A percentile compares a stretch with the other conserved stretches of the same genome.
phyloP scores from a whole-genome alignment of 2,113 vertebrate genomes.

The Herpetotheres cachinnans region DNA sequence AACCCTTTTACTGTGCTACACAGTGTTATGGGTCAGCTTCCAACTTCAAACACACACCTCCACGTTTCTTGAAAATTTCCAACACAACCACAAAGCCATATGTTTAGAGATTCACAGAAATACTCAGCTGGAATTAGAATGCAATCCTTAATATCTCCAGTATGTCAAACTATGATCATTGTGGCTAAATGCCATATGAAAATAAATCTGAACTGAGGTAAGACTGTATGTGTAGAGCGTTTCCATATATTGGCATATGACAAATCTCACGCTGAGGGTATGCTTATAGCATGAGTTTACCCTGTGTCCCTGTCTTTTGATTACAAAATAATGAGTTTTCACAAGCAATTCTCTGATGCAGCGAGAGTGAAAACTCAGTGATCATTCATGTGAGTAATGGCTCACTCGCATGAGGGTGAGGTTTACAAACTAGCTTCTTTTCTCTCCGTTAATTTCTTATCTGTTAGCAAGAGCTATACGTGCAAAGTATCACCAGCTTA shows the following conservation, averaged over 20 bases:
- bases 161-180: not conserved
- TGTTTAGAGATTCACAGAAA: slow-evolving; percentile 16
- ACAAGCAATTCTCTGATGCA: not conserved
- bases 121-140: not conserved
- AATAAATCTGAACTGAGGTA: not conserved
- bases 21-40: slow-evolving; percentile 4
- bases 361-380: not conserved
- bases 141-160: not conserved
- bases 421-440: not conserved
- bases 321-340: slow-evolving; percentile 13
- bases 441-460: not conserved
- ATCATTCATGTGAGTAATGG: not conserved
- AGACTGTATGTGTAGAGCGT: not conserved
- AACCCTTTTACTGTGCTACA: not conserved
- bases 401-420: not conserved
- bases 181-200: not conserved
- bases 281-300: not conserved
- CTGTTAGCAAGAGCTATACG: not conserved
- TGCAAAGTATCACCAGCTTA: not conserved
- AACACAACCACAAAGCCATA: not conserved
- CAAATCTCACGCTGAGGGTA: not conserved
- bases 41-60: slow-evolving; percentile 28
- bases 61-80: slow-evolving; percentile 15
- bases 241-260: not conserved
- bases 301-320: not conserved